Evolutionary conservation across 2,113 vertebrate species (phyloP).

Genomic region (Phalacrocorax aristotelis): DNA sequence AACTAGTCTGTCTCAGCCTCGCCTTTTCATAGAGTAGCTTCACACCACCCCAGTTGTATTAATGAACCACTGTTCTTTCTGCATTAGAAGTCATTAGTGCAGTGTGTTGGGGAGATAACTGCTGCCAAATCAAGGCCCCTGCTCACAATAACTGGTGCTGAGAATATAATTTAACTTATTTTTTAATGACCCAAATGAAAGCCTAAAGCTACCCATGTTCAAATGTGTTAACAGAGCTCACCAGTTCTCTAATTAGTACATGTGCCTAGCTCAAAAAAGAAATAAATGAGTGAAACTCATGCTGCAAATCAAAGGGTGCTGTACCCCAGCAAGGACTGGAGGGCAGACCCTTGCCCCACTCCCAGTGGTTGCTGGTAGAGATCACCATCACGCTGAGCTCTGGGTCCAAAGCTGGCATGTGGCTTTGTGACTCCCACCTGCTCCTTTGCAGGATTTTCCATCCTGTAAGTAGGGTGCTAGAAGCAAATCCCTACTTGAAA

Average conservation of each 20-base stretch:
- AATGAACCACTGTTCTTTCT: neutral
- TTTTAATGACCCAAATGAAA: constrained; percentile 35
- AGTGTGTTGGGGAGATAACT: neutral
- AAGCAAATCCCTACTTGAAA: neutral
- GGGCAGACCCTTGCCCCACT: neutral
- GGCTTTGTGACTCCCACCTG: neutral
- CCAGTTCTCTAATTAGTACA: constrained; percentile 27
- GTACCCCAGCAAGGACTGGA: neutral
- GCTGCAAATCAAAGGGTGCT: neutral
- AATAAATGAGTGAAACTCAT: neutral
- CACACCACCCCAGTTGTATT: fast-evolving
- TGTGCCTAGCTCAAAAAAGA: neutral
- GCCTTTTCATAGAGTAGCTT: neutral
- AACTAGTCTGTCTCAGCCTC: neutral
- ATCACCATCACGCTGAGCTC: neutral
- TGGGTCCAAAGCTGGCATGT: neutral
- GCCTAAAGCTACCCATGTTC: constrained; percentile 27
- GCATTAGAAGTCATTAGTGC: neutral
- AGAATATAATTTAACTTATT: neutral
- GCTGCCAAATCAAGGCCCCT: constrained; percentile 1
- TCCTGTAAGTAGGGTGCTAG: neutral
- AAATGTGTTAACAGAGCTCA: neutral
- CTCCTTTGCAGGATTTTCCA: neutral
- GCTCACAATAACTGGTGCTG: neutral
- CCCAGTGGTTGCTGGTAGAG: neutral